Evolutionary conservation across 2,888 invertebrate species (phyloP).

Genomic region (Aplocera efformata): DNA sequence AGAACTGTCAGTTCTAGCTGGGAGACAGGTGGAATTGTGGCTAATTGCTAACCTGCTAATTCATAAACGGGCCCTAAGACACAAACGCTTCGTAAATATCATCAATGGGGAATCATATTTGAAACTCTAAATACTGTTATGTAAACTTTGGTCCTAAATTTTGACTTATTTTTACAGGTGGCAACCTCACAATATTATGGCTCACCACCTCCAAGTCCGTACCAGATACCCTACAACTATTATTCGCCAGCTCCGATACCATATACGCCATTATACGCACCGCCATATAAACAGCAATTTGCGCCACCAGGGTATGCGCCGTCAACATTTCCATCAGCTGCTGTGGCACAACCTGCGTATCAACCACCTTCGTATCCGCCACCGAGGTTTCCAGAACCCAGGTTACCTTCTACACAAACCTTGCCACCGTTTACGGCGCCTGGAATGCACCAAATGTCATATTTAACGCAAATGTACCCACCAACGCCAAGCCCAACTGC

Average conservation of each 20-base stretch:
- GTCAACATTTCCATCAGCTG: background rate
- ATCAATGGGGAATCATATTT: too few relatives aligned
- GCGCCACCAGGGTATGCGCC: background rate
- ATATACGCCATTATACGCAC: background rate
- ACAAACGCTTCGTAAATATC: too few relatives aligned
- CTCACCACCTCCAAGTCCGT: conserved; percentile 5
- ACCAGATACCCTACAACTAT: conserved; percentile 14
- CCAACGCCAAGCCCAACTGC: background rate
- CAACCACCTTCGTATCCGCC: conserved; percentile 2
- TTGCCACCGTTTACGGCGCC: background rate
- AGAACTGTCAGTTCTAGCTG: too few relatives aligned
- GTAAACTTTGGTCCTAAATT: background rate
- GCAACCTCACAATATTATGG: conserved; percentile 18
- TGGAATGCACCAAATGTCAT: background rate
- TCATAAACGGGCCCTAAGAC: too few relatives aligned
- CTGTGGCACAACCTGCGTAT: background rate
- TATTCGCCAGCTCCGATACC: conserved; percentile 1
- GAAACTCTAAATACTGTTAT: too few relatives aligned
- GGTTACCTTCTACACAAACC: conserved; percentile 7
- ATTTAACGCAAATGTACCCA: background rate
- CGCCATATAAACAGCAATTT: too few relatives aligned
- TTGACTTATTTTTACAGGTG: conserved; percentile 15
- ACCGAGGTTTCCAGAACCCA: background rate
- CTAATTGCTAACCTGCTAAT: too few relatives aligned
- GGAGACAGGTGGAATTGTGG: too few relatives aligned